A percentile compares a stretch with the other conserved stretches of the same genome.
phyloP scores from a whole-genome alignment of 2,888 invertebrate genomes.

The Bedellia somnulentella region DNA sequence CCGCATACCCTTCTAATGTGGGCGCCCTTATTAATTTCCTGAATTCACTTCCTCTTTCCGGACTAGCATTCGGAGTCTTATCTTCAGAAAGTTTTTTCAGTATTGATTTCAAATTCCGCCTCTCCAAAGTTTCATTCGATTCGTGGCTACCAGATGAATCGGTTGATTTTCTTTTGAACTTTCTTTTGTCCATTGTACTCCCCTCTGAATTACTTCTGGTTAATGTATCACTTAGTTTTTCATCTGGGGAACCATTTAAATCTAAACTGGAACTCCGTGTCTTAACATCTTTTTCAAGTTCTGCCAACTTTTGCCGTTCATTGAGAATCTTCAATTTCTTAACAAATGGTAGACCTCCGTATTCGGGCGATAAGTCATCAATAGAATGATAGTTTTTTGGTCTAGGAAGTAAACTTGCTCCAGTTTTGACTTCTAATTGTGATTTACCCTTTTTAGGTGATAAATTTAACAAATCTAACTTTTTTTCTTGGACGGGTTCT shows the following conservation, averaged over 20 bases:
- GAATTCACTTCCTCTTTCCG: slow-evolving; percentile 60
- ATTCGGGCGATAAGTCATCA: slow-evolving; percentile 85
- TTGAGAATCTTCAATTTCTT: slow-evolving; percentile 87
- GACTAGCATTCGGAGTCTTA: slow-evolving; percentile 44
- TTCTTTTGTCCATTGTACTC: slow-evolving; percentile 69
- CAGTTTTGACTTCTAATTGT: slow-evolving; percentile 22
- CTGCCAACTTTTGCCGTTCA: slow-evolving; percentile 83
- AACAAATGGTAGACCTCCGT: slow-evolving; percentile 82
- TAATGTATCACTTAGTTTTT: slow-evolving; percentile 58
- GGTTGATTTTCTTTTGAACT: slow-evolving; percentile 42
- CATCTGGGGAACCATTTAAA: slow-evolving; percentile 64
- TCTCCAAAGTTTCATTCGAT: slow-evolving; percentile 80
- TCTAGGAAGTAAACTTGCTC: slow-evolving; percentile 34
- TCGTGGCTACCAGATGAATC: slow-evolving; percentile 37
- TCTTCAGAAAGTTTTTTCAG: slow-evolving; percentile 80
- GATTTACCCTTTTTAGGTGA: slow-evolving; percentile 31
- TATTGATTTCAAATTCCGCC: slow-evolving; percentile 81
- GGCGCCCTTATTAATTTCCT: slow-evolving; percentile 76
- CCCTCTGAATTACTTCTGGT: slow-evolving; percentile 83
- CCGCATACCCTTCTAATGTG: slow-evolving; percentile 86
- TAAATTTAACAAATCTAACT: slow-evolving; percentile 41
- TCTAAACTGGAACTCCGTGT: slow-evolving; percentile 81
- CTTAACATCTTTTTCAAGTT: slow-evolving; percentile 75
- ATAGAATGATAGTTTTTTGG: slow-evolving; percentile 79
- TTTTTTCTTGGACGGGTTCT: slow-evolving; percentile 48